Evolutionary conservation across 2,797 vertebrate species (phyloP).

Genomic region (Arctocebus calabarensis): DNA sequence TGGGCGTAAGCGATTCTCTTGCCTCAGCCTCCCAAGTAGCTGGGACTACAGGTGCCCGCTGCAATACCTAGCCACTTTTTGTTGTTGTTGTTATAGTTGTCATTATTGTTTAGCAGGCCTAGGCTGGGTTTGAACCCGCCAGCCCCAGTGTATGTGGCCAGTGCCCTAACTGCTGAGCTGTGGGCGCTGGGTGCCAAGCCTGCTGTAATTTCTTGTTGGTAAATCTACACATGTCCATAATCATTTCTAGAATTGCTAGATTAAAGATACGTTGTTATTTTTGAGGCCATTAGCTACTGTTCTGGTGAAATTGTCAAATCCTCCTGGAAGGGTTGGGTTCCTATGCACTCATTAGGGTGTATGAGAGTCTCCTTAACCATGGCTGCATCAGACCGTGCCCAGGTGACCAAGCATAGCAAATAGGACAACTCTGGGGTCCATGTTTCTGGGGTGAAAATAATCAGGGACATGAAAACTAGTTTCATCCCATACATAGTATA

Average conservation of each 20-base stretch:
- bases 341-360: neutral
- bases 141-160: too few species aligned
- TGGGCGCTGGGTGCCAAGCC: too few species aligned
- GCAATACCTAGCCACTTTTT: too few species aligned
- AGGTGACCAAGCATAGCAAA: neutral
- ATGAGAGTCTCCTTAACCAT: neutral
- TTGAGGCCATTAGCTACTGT: neutral
- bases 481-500: neutral
- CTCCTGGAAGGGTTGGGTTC: neutral
- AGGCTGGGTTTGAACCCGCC: too few species aligned
- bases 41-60: too few species aligned
- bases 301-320: neutral
- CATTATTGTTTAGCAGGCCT: too few species aligned
- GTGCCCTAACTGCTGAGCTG: too few species aligned
- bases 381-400: neutral
- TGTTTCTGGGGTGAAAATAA: slow-evolving; percentile 19
- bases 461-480: slow-evolving; percentile 29
- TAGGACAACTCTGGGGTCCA: neutral
- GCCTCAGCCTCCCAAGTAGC: too few species aligned
- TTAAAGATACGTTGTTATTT: neutral
- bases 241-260: neutral
- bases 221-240: neutral
- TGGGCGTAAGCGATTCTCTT: too few species aligned
- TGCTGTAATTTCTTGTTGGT: slow-evolving; percentile 28
- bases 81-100: too few species aligned